These are phyloP conservation scores for Fregata magnificens DNA, from an alignment of 2,113 vertebrate species.

Conservation along the genomic window DNA sequence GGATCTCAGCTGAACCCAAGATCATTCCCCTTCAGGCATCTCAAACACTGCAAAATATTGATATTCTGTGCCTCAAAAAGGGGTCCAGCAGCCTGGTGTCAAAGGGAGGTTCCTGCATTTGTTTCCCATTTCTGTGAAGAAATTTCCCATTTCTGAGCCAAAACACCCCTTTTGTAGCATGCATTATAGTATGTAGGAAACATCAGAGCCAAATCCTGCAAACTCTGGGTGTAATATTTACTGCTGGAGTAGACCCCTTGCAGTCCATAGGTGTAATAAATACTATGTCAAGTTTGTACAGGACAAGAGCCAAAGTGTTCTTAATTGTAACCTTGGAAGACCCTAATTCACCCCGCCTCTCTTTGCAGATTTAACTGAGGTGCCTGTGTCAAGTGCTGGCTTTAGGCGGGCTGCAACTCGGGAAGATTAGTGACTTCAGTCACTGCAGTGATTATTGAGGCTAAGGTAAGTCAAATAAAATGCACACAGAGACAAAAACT, in stretches of 20 bases:
- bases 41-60: background rate
- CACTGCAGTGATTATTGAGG: background rate
- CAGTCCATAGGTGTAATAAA: background rate
- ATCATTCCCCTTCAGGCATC: background rate
- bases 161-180: background rate
- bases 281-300: background rate
- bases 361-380: background rate
- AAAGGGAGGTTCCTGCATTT: background rate
- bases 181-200: background rate
- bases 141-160: background rate
- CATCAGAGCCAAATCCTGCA: background rate
- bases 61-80: fast-evolving
- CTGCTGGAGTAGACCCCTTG: background rate
- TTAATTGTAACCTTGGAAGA: background rate
- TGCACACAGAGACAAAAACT: background rate
- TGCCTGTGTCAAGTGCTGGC: background rate
- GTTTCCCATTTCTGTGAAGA: background rate
- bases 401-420: fast-evolving
- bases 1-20: background rate
- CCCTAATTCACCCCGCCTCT: background rate
- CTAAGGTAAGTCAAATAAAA: background rate
- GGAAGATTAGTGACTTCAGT: background rate
- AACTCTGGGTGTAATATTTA: background rate
- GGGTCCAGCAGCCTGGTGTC: background rate
- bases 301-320: background rate